Evolutionary conservation across 2,888 invertebrate species (phyloP), one percentile per base, ranked within the genome.

Genomic region (Folsomia manolachei): DNA sequence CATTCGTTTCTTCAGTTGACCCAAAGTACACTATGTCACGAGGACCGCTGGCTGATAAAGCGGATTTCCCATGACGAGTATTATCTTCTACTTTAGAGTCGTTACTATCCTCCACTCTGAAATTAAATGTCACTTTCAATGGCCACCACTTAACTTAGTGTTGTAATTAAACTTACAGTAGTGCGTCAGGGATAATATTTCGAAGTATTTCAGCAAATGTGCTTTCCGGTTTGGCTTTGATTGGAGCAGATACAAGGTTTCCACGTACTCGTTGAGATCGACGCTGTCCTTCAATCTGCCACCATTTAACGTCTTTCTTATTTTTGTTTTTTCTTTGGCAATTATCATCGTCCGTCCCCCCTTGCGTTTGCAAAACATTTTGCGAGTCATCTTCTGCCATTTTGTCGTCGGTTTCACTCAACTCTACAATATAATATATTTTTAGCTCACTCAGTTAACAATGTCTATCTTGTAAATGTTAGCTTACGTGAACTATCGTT

Each of bases 131-230:
- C n/a, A n/a, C n/a, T n/a, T n/a, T n/a, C n/a, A n/a, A n/a, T n/a
- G n/a, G n/a, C n/a, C n/a, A n/a, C n/a, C n/a, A n/a, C n/a, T n/a
- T n/a, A n/a, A n/a, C n/a, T n/a, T n/a, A n/a, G n/a, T n/a, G n/a
- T n/a, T n/a, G n/a, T n/a, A n/a, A n/a, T n/a, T n/a, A n/a, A n/a
- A 79, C 83, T 83, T 82, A 88, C 84, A 88, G 83, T 77, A 90
- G 84, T 78, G 85, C 84, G 25, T 84, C 83, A 0, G 91, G 91
- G 27, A 91, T 88, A 83, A 91, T 87, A 83, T 88, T 85, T 72
- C 88, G 86, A 21, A 92, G 83, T 1, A 88, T 89, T 81, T 90
- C 90, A 83, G 90, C 89, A 71, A 83, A 83, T 88, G 88, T 79
- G 86, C 84, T 75, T 86, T 87, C 51, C 86, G 86, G 82, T 88